Conservation (phyloP, 2,888 invertebrate species). For the Callimorpha dominula region DNA sequence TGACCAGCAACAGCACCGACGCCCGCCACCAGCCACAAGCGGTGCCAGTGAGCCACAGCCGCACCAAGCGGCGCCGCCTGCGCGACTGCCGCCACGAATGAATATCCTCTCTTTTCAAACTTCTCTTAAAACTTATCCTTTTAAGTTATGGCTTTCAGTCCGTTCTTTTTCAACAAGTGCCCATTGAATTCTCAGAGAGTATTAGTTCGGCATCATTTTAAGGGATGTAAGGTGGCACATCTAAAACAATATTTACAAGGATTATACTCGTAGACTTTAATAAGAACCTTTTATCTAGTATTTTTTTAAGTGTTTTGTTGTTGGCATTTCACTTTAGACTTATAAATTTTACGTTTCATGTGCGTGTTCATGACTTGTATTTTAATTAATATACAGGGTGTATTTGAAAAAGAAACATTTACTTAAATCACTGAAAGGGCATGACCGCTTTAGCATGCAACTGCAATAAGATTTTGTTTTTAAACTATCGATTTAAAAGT, state of each 20-base stretch:
- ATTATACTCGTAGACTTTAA: neutral
- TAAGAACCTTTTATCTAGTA: neutral
- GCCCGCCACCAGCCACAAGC: constrained; percentile 74
- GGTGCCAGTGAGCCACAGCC: constrained; percentile 79
- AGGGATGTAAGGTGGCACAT: constrained; percentile 20
- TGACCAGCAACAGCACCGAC: constrained; percentile 75
- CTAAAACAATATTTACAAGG: constrained; percentile 40
- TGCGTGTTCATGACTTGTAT: too few species aligned
- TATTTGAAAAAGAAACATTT: too few species aligned
- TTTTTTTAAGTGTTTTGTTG: neutral
- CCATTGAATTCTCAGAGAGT: constrained; percentile 25
- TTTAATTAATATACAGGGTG: too few species aligned
- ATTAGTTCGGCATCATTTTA: constrained; percentile 31
- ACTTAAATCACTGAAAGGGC: too few species aligned
- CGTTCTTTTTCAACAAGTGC: constrained; percentile 49
- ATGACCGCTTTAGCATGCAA: too few species aligned
- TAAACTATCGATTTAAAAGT: too few species aligned
- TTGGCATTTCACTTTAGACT: too few species aligned
- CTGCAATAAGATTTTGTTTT: too few species aligned
- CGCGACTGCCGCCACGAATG: constrained; percentile 68
- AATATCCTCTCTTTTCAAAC: constrained; percentile 44
- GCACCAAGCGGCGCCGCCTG: constrained; percentile 68
- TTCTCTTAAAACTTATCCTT: constrained; percentile 32
- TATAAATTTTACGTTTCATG: too few species aligned
- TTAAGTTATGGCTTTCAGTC: constrained; percentile 25